These are phyloP conservation scores for Lepisosteus oculatus DNA, from an alignment of 2,113 vertebrate species.

Conservation along the genomic window DNA sequence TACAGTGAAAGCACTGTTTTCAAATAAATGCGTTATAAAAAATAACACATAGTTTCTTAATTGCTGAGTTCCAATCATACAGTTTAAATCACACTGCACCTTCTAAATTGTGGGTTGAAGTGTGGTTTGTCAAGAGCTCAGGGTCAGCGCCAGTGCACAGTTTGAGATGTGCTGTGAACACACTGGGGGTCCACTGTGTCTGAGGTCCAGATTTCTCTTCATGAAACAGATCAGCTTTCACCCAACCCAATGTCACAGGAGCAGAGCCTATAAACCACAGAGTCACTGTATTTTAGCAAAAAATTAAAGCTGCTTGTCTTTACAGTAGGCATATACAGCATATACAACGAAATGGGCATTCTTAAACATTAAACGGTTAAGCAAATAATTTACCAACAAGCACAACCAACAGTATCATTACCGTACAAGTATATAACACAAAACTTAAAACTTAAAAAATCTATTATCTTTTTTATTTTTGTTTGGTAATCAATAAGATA, in stretches of 20 bases:
- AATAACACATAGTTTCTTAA: too few species aligned
- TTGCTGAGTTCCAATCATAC: not conserved
- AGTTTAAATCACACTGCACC: constrained; percentile 10
- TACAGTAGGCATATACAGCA: too few species aligned
- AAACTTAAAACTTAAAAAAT: too few species aligned
- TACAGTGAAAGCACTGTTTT: too few species aligned
- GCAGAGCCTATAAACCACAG: constrained; percentile 12
- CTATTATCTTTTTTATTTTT: too few species aligned
- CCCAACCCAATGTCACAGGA: constrained; percentile 27
- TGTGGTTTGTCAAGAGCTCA: constrained; percentile 16
- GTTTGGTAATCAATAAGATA: too few species aligned
- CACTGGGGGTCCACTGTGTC: constrained; percentile 19
- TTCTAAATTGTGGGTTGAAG: constrained; percentile 12
- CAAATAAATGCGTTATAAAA: too few species aligned
- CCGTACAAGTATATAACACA: too few species aligned
- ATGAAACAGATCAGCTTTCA: constrained; percentile 26
- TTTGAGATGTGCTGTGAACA: constrained; percentile 9
- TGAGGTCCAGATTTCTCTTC: constrained; percentile 6
- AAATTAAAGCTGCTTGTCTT: too few species aligned
- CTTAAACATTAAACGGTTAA: too few species aligned
- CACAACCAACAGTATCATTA: constrained; percentile 11
- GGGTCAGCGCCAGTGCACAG: constrained; percentile 21
- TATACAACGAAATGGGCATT: too few species aligned
- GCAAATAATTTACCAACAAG: too few species aligned
- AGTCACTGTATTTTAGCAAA: not conserved